Evolutionary conservation across 2,113 vertebrate genomes (phyloP).

Genomic region (Ictalurus furcatus): DNA sequence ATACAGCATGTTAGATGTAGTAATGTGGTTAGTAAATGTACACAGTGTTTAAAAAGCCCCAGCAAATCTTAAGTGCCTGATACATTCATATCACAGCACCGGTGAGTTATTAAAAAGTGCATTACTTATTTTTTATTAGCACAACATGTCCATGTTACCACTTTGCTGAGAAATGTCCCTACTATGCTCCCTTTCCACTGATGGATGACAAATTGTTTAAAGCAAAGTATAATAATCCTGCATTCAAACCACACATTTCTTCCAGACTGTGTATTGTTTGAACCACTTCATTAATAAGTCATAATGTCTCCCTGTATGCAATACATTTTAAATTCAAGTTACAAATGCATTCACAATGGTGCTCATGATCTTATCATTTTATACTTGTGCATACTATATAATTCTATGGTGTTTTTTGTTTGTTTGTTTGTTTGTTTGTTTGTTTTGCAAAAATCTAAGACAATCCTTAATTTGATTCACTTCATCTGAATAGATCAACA

Average conservation of each 20-base stretch:
- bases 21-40: neutral
- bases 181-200: neutral
- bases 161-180: neutral
- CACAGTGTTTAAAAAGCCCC: neutral
- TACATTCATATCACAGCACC: neutral
- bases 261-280: neutral
- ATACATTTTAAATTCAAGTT: neutral
- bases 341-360: neutral
- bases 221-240: neutral
- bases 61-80: neutral
- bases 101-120: neutral
- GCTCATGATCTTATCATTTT: neutral
- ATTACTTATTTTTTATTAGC: neutral
- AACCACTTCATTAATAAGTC: neutral
- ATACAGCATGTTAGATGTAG: neutral
- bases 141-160: neutral
- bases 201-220: neutral
- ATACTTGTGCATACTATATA: no score
- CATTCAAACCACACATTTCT: neutral
- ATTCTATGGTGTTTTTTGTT: neutral
- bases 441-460: neutral
- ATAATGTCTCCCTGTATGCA: neutral
- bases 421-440: no score
- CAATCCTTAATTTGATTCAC: neutral
- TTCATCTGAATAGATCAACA: neutral